Percentiles rank a stretch among this genome's conserved stretches.
These are phyloP conservation scores for Mythimna impura DNA, from an alignment of 2,888 invertebrate species.

Conservation along the genomic window DNA sequence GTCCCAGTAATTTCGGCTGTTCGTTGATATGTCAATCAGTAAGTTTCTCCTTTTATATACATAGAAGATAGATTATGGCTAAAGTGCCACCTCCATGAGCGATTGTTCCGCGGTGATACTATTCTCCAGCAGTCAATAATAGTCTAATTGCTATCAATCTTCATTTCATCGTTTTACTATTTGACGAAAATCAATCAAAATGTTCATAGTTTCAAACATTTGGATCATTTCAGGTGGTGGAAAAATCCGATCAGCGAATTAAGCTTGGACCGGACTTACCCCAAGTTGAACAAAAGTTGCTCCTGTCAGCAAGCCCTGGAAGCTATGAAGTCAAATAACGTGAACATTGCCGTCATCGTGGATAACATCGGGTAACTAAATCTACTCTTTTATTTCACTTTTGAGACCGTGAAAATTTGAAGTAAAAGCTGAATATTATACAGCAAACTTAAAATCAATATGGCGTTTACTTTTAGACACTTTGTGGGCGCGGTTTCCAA, in stretches of 20 bases:
- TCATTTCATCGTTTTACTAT: neutral
- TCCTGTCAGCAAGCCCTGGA: conserved; percentile 92
- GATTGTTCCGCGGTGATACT: too few relatives aligned
- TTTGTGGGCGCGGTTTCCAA: conserved; percentile 69
- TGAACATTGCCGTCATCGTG: conserved; percentile 66
- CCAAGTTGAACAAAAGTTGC: conserved; percentile 88
- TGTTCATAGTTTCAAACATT: neutral
- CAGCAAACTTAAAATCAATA: neutral
- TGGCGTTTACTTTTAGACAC: conserved; percentile 44
- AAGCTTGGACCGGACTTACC: conserved; percentile 53
- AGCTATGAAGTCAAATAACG: conserved; percentile 80
- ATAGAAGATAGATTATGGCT: too few relatives aligned
- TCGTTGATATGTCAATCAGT: too few relatives aligned
- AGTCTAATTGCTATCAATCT: neutral
- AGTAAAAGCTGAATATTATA: too few relatives aligned
- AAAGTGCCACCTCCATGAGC: too few relatives aligned
- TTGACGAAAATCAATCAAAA: neutral
- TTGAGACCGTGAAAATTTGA: neutral
- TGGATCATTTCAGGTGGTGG: conserved; percentile 58
- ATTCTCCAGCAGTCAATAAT: too few relatives aligned
- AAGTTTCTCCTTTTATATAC: too few relatives aligned
- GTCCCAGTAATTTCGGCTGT: too few relatives aligned
- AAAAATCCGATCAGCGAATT: conserved; percentile 85
- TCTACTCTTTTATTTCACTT: neutral
- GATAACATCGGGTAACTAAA: conserved; percentile 78